Evolutionary conservation across 2,797 vertebrate species (phyloP), one percentile per base, ranked within the genome.

Genomic region (Acipenser oxyrinchus): DNA sequence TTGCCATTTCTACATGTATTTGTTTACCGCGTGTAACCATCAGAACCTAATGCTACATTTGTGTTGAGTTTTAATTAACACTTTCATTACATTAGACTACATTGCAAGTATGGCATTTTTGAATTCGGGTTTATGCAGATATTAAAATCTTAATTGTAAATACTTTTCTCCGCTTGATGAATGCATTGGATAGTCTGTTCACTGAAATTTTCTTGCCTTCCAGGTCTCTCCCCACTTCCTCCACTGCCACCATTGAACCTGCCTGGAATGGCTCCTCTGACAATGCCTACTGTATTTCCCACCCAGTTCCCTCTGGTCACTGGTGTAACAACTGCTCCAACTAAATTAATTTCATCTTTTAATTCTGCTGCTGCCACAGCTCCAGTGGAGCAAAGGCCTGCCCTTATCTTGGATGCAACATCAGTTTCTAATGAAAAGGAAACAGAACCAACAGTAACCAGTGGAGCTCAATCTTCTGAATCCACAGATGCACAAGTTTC

Each of bases 221-320:
- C 75, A 83, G 80, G 87, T 82, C 85, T 95, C 68, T 87, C 93
- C 10, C 69, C 90, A 67, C 81, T 96, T 73, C 81, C 84, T 13
- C 71, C 91, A 10, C 78, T 97, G 76, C 89, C 92, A 0, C 84
- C 93, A 73, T 81, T 94, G 72, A 95, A 92, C 73, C 74, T 98
- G 6, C 76, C 94, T 9, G 91, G 92, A 73, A 85, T 97, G 52
- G 62, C 90, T 9, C 82, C 91, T 68, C 85, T 96, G 0, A 75
- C 86, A 63, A 64, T 92, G 69, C 80, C 92, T n/a, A 77, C 90
- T 51, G 85, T 92, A 80, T 85, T 92, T 71, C 84, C 92, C 77
- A 85, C 93, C 49, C 81, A 91, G 69, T 83, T 94, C 81, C 90
- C 93, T 63, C 72, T 95, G 80, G 85, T 87, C 76, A 83, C 89